These are phyloP conservation scores for Suncus etruscus DNA, from an alignment of 2,113 vertebrate genomes.

Conservation along the genomic window DNA sequence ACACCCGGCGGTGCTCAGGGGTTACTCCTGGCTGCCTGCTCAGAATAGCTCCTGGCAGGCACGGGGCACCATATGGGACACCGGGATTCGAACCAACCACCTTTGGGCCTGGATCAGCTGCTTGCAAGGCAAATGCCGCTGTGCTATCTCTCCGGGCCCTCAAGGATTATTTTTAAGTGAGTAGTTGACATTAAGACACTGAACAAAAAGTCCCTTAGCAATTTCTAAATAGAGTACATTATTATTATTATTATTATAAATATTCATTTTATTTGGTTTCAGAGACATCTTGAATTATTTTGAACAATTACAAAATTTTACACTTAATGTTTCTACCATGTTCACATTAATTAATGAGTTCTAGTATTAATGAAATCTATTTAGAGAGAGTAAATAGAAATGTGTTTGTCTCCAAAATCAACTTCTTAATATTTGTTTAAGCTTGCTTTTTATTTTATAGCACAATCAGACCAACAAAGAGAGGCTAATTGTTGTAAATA, in stretches of 20 bases:
- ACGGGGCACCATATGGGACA: no score
- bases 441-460: neutral
- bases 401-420: neutral
- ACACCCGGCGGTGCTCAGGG: no score
- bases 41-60: no score
- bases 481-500: neutral
- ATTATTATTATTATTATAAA: slow-evolving; percentile 6
- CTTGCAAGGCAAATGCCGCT: no score
- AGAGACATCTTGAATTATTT: neutral
- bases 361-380: neutral
- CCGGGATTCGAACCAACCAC: no score
- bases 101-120: no score
- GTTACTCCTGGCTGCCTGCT: no score
- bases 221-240: slow-evolving; percentile 18
- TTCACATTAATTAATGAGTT: slow-evolving; percentile 20
- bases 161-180: neutral
- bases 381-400: neutral
- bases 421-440: neutral
- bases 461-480: slow-evolving; percentile 12
- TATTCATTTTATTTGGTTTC: neutral
- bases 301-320: neutral
- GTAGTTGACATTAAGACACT: neutral
- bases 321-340: neutral
- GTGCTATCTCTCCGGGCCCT: no score
- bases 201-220: neutral